These are phyloP conservation scores for Euphonia xanthogaster DNA, from an alignment of 2,797 vertebrate species.

Conservation along the genomic window DNA sequence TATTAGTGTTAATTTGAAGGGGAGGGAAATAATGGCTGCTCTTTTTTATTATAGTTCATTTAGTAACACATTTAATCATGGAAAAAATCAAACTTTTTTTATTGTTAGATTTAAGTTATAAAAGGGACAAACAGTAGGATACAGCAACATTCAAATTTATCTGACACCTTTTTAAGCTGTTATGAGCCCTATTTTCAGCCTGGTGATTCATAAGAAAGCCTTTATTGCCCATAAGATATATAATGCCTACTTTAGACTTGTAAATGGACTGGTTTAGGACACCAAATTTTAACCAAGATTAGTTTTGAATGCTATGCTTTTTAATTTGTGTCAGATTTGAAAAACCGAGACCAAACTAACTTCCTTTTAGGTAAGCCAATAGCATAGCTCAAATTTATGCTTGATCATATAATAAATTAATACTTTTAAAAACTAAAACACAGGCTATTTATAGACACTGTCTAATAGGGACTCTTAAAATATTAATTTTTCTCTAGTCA, in stretches of 20 bases:
- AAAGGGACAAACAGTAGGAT: not conserved
- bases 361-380: not conserved
- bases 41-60: not conserved
- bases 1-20: not conserved
- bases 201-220: constrained; percentile 14
- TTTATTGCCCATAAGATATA: not conserved
- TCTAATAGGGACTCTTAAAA: not conserved
- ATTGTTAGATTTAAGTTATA: not conserved
- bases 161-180: not conserved
- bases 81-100: not conserved
- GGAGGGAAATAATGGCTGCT: not conserved
- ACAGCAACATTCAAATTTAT: constrained; percentile 9
- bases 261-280: constrained; percentile 4
- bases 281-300: not conserved
- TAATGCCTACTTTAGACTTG: not conserved
- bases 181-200: not conserved
- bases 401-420: not conserved
- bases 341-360: not conserved
- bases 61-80: constrained; percentile 10
- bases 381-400: not conserved
- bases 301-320: not conserved
- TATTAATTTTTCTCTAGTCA: not conserved
- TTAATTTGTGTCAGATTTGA: not conserved
- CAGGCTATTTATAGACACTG: not conserved
- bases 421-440: not conserved